A percentile compares a stretch with the other conserved stretches of the same genome.
These are phyloP conservation scores for Epistrophella euchroma DNA, from an alignment of 2,888 invertebrate genomes.

Conservation along the genomic window DNA sequence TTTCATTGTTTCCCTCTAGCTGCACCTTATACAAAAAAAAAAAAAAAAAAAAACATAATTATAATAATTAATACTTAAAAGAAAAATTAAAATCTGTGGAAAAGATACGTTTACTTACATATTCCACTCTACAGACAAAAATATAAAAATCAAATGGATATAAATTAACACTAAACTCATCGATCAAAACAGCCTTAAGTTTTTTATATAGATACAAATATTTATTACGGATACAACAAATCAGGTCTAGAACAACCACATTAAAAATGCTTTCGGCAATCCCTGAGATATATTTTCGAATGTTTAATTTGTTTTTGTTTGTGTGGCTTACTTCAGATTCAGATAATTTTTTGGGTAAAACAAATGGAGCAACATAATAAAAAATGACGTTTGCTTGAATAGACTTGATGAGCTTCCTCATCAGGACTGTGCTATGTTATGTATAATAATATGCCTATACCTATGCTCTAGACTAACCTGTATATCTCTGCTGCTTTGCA, in stretches of 20 bases:
- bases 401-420: slow-evolving; percentile 43
- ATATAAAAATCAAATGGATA: slow-evolving; percentile 27
- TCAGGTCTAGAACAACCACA: slow-evolving; percentile 19
- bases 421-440: background rate
- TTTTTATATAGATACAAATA: slow-evolving; percentile 2
- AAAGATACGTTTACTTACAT: slow-evolving; percentile 55
- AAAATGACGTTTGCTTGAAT: slow-evolving; percentile 49
- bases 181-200: slow-evolving; percentile 67
- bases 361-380: slow-evolving; percentile 63
- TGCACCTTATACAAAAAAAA: background rate
- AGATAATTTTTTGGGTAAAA: slow-evolving; percentile 37
- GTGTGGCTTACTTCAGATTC: slow-evolving; percentile 11
- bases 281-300: background rate
- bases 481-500: slow-evolving; percentile 61
- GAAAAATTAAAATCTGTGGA: slow-evolving; percentile 50
- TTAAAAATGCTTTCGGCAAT: slow-evolving; percentile 12
- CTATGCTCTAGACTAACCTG: background rate
- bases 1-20: slow-evolving; percentile 18
- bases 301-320: background rate
- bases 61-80: slow-evolving; percentile 53
- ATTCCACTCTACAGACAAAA: slow-evolving; percentile 30
- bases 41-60: slow-evolving; percentile 47
- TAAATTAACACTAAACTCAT: slow-evolving; percentile 69
- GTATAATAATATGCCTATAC: too few relatives aligned
- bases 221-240: slow-evolving; percentile 30